These are phyloP conservation scores for Philereme vetulata DNA, from an alignment of 2,888 invertebrate genomes.

Conservation along the genomic window DNA sequence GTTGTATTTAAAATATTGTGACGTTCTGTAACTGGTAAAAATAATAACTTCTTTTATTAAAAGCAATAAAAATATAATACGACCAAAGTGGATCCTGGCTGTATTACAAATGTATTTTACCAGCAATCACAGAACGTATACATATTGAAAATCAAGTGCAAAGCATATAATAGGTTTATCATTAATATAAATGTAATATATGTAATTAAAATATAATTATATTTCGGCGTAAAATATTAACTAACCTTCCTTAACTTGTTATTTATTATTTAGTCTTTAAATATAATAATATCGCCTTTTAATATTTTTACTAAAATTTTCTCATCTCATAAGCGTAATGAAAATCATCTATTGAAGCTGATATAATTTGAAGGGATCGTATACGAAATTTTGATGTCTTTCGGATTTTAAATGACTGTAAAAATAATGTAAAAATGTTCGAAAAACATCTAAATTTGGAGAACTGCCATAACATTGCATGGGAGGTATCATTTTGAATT, in stretches of 20 bases:
- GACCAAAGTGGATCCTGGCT: slow-evolving; percentile 11
- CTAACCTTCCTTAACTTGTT: slow-evolving; percentile 63
- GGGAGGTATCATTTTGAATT: slow-evolving; percentile 37
- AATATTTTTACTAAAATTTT: slow-evolving; percentile 38
- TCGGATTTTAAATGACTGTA: slow-evolving; percentile 26
- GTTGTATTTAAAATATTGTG: slow-evolving; percentile 29
- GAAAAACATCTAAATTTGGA: slow-evolving; percentile 28
- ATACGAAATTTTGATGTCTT: slow-evolving; percentile 26
- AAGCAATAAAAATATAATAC: slow-evolving; percentile 16
- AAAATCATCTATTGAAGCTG: slow-evolving; percentile 25
- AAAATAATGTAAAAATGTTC: slow-evolving; percentile 25
- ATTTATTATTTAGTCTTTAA: slow-evolving; percentile 60
- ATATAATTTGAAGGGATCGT: slow-evolving; percentile 15
- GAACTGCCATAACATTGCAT: slow-evolving; percentile 47
- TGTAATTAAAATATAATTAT: slow-evolving; percentile 45
- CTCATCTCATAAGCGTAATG: slow-evolving; percentile 35
- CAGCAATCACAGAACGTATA: slow-evolving; percentile 28
- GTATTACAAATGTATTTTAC: slow-evolving; percentile 19
- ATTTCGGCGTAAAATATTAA: slow-evolving; percentile 42
- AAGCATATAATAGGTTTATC: slow-evolving; percentile 42
- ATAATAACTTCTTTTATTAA: slow-evolving; percentile 1
- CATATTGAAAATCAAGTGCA: slow-evolving; percentile 39
- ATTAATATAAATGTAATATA: slow-evolving; percentile 45
- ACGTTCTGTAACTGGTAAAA: slow-evolving; percentile 31
- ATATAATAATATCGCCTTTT: slow-evolving; percentile 39